These are phyloP conservation scores for Neocloeon triangulifer DNA, from an alignment of 1,140 invertebrate species.

Conservation along the genomic window DNA sequence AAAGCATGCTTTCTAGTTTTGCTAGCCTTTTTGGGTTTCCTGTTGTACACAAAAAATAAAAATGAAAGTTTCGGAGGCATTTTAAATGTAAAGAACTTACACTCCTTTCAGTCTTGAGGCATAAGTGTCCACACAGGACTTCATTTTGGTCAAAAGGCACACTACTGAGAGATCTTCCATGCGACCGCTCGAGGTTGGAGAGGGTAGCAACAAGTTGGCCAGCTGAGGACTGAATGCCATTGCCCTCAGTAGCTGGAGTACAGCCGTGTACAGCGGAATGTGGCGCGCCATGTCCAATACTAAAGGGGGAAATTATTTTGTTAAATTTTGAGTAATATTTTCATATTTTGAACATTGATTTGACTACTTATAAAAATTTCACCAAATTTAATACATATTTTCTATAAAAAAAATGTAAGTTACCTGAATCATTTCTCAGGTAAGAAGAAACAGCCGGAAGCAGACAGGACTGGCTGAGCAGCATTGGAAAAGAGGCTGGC, in stretches of 20 bases:
- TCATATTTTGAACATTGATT: background rate
- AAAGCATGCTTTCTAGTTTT: too few species aligned
- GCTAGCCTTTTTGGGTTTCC: too few species aligned
- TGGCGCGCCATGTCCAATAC: conserved; percentile 88
- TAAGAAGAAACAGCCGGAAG: conserved; percentile 77
- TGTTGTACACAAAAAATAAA: too few species aligned
- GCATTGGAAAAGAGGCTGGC: conserved; percentile 43
- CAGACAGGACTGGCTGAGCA: conserved; percentile 60
- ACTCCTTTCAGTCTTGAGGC: conserved; percentile 53
- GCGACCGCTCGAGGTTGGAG: conserved; percentile 17
- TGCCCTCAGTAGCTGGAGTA: conserved; percentile 57
- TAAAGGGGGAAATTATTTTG: conserved; percentile 11
- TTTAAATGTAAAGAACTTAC: conserved; percentile 7
- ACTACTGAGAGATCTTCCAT: conserved; percentile 27
- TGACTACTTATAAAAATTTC: too few species aligned
- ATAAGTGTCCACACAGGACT: conserved; percentile 75
- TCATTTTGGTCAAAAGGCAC: conserved; percentile 63
- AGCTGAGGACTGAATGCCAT: conserved; percentile 44
- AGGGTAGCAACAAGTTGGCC: conserved; percentile 38
- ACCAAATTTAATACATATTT: conserved; percentile 6
- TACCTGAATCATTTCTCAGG: conserved; percentile 75
- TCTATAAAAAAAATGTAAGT: too few species aligned
- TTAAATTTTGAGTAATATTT: conserved; percentile 6
- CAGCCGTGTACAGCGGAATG: conserved; percentile 70
- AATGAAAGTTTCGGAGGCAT: conserved; percentile 5